Conservation (phyloP, 2,797 vertebrate genomes). For the Podargus strigoides region DNA sequence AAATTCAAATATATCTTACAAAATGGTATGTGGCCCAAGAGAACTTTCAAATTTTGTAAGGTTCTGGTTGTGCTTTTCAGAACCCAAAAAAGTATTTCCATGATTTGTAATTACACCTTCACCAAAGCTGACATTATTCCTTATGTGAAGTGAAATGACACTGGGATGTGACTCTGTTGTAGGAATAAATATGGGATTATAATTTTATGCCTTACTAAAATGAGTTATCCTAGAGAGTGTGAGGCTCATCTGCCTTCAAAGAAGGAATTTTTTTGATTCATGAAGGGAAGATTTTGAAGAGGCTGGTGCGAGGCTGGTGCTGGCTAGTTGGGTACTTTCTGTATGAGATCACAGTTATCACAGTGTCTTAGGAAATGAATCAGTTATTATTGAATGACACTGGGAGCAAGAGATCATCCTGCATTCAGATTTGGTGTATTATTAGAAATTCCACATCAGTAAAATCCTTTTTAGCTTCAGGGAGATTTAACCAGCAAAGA, state of each 20-base stretch:
- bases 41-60: background rate
- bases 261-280: background rate
- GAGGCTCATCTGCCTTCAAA: background rate
- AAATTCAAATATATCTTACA: background rate
- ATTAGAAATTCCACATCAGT: background rate
- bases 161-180: background rate
- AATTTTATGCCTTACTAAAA: background rate
- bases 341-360: background rate
- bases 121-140: background rate
- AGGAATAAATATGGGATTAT: background rate
- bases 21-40: background rate
- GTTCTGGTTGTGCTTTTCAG: background rate
- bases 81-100: background rate
- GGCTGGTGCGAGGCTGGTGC: background rate
- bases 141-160: background rate
- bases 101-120: background rate
- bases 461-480: background rate
- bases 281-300: background rate
- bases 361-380: background rate
- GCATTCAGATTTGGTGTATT: background rate
- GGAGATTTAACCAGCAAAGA: background rate
- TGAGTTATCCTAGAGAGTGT: background rate
- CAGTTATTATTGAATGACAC: background rate
- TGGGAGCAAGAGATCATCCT: background rate
- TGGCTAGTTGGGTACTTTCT: background rate